A percentile compares a stretch with the other conserved stretches of the same genome.
Evolutionary conservation across 2,888 invertebrate species (phyloP).

Genomic region (Sepiola atlantica): DNA sequence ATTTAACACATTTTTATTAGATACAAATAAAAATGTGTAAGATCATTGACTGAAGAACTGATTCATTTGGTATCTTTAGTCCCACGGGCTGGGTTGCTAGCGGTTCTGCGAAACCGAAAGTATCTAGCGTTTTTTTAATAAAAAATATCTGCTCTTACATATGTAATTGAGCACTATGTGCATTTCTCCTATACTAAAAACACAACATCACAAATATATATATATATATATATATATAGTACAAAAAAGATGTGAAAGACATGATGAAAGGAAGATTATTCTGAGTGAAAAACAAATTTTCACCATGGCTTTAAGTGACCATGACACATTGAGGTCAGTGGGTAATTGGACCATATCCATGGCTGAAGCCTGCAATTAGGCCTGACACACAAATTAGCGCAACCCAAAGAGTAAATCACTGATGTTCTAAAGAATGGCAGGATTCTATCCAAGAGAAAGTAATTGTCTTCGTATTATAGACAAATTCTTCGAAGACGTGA

Average conservation of each 20-base stretch:
- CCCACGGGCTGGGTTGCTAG: too few relatives aligned
- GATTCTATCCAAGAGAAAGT: background rate
- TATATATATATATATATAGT: background rate
- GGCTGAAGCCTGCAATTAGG: background rate
- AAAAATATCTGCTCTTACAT: too few relatives aligned
- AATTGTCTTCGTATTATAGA: background rate
- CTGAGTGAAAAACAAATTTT: background rate
- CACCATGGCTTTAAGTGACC: background rate
- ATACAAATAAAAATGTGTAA: too few relatives aligned
- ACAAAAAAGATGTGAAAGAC: background rate
- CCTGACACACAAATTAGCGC: background rate
- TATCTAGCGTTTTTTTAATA: too few relatives aligned
- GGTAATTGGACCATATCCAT: background rate
- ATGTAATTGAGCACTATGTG: too few relatives aligned
- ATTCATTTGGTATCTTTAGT: too few relatives aligned
- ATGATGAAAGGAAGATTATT: background rate
- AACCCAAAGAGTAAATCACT: background rate
- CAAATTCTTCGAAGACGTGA: background rate
- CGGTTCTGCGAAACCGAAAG: too few relatives aligned
- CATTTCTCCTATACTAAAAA: too few relatives aligned
- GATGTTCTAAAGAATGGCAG: background rate
- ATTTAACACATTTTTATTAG: too few relatives aligned
- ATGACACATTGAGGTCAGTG: background rate
- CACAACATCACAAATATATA: background rate
- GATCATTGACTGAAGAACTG: too few relatives aligned